These are phyloP conservation scores for Zaprionus ghesquierei DNA, from an alignment of 1,140 invertebrate genomes.

Conservation along the genomic window DNA sequence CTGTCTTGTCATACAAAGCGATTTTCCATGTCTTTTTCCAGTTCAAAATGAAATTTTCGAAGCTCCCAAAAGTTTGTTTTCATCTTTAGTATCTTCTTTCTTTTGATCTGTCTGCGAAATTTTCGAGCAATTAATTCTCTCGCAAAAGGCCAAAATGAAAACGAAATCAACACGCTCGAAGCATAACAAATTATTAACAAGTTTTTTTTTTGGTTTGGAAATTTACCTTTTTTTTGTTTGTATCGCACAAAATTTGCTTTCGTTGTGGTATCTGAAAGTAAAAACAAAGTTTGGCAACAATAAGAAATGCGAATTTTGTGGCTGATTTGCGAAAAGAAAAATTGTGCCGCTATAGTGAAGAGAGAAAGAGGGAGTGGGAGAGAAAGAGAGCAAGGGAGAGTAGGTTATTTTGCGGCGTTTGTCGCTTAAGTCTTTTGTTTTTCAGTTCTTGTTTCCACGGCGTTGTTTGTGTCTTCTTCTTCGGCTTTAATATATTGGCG, in stretches of 20 bases:
- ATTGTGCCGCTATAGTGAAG: neutral
- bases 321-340: neutral
- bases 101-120: neutral
- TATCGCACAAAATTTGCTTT: constrained; percentile 49
- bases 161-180: constrained; percentile 16
- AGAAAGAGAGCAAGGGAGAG: neutral
- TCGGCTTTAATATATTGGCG: constrained; percentile 37
- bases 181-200: constrained; percentile 30
- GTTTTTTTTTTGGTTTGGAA: constrained; percentile 8
- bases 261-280: constrained; percentile 62
- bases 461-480: no score
- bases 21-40: constrained; percentile 26
- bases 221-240: constrained; percentile 36
- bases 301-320: neutral
- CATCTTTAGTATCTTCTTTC: neutral
- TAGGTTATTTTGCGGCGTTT: constrained; percentile 11
- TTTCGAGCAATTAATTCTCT: constrained; percentile 13
- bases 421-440: constrained; percentile 53
- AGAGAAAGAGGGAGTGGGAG: neutral
- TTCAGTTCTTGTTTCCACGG: neutral
- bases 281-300: constrained; percentile 32
- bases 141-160: constrained; percentile 17
- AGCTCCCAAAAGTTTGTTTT: neutral
- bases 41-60: neutral
- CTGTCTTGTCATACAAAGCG: neutral